A percentile compares a stretch with the other conserved stretches of the same genome.
These are phyloP conservation scores for Puffinus mauretanicus DNA, from an alignment of 2,113 vertebrate genomes.

Conservation along the genomic window DNA sequence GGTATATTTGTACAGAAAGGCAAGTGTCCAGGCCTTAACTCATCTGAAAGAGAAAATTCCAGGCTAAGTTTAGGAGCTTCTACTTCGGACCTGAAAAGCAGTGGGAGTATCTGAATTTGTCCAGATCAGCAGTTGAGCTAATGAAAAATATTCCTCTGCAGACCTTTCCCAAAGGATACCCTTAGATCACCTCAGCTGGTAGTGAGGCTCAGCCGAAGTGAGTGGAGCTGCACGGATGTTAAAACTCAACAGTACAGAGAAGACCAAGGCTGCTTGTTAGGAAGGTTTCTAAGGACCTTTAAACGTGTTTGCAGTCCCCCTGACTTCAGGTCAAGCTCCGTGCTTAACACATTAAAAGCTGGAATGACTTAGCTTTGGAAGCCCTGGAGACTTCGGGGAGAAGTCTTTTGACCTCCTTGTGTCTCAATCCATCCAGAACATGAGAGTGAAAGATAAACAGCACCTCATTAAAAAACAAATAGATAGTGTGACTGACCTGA, in stretches of 20 bases:
- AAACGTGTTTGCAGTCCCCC: neutral
- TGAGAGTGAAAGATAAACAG: slow-evolving; percentile 48
- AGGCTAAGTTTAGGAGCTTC: neutral
- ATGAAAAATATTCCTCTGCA: neutral
- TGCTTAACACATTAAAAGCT: neutral
- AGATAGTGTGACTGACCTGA: slow-evolving; percentile 51
- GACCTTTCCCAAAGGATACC: neutral
- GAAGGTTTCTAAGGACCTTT: slow-evolving; percentile 6
- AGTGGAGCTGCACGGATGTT: neutral
- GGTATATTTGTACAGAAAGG: neutral
- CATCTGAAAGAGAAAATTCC: neutral
- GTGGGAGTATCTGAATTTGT: neutral
- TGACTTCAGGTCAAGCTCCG: neutral
- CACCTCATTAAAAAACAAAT: slow-evolving; percentile 49
- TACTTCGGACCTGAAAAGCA: neutral
- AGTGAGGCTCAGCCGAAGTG: neutral
- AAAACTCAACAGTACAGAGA: neutral
- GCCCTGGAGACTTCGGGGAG: neutral
- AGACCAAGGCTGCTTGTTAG: neutral
- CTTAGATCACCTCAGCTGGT: neutral
- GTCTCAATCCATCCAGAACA: slow-evolving; percentile 52
- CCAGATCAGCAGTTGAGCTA: neutral
- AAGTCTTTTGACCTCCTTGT: slow-evolving; percentile 31
- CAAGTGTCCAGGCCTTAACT: neutral
- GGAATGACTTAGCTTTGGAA: neutral